Evolutionary conservation across 2,888 invertebrate genomes (phyloP), one percentile per base, ranked within the genome.

Genomic region (Eledona agricola): DNA sequence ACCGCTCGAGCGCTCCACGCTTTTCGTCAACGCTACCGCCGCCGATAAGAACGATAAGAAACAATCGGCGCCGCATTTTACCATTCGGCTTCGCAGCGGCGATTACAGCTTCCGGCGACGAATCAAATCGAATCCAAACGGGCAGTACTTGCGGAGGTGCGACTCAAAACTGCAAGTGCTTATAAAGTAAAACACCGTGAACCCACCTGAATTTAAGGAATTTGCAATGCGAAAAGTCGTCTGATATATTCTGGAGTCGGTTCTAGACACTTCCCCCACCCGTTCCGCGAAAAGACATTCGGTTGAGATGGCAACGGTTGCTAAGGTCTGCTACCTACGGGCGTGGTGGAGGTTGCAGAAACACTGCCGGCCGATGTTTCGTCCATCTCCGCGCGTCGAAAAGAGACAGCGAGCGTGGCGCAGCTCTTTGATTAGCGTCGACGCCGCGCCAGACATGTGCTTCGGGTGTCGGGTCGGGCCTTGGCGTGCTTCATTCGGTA

Each of bases 231-330:
- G n/a, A n/a, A n/a, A n/a, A n/a, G n/a, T n/a, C 15, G 42, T 29
- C 28, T 46, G 38, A 38, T 43, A 51, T 35, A 35, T 49, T 51
- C 49, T 49, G 43, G 49, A 42, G 43, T 31, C 49, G 23, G 34
- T 49, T 51, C 49, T 49, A 49, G 49, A 42, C 49, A 37, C 49
- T 31, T 31, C 49, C 37, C 54, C 25, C 37, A 7, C 40, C 20
- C 29, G 25, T 37, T 31, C 37, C n/a, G 25, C 22, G 45, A 57
- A 59, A 59, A 58, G 61, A 62, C 61, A 59, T 59, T 54, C 47
- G 62, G 66, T 65, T 67, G 64, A 63, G 67, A 66, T 70, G 67
- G 68, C 69, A 70, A 69, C 70, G 59, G 69, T 70, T 67, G 67
- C 68, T 67, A 70, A 63, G 70, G 65, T 65, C 64, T 63, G 63